A percentile compares a stretch with the other conserved stretches of the same genome.
Conservation (phyloP, 2,888 invertebrate species). For the Strigamia transsilvanica region DNA sequence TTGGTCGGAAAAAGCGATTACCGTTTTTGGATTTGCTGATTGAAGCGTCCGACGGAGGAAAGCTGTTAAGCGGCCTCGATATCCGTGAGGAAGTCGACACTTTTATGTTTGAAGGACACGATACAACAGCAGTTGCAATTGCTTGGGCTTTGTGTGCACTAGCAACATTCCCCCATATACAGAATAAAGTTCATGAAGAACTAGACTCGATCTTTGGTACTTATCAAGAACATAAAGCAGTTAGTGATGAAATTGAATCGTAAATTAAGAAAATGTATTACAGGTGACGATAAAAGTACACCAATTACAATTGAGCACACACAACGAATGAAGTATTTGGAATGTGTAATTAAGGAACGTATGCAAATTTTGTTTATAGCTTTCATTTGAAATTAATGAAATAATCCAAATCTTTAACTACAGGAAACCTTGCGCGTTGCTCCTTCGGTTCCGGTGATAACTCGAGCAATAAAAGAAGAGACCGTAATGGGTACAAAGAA, state of each 20-base stretch:
- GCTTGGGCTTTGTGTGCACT: constrained; percentile 58
- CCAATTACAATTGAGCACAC: constrained; percentile 39
- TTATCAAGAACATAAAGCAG: neutral
- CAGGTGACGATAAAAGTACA: constrained; percentile 1
- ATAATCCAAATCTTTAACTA: neutral
- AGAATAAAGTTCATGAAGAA: constrained; percentile 56
- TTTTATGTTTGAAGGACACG: constrained; percentile 65
- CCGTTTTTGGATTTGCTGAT: constrained; percentile 63
- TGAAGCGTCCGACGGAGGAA: constrained; percentile 59
- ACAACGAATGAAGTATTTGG: constrained; percentile 53
- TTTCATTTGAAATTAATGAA: neutral
- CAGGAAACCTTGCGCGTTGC: neutral
- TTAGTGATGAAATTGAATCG: neutral
- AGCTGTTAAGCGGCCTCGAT: constrained; percentile 58
- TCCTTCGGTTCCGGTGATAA: neutral
- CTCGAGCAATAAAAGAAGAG: neutral
- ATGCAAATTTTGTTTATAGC: neutral
- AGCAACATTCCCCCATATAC: constrained; percentile 58
- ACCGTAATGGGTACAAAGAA: neutral
- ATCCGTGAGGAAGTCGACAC: constrained; percentile 63
- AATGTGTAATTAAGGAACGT: constrained; percentile 53
- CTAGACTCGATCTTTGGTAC: constrained; percentile 52
- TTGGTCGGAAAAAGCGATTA: constrained; percentile 54
- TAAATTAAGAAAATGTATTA: neutral
- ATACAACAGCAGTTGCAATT: constrained; percentile 58